phyloP scores from a whole-genome alignment of 92 coral and sea anemone genomes.

The Palythoa caribaeorum region DNA sequence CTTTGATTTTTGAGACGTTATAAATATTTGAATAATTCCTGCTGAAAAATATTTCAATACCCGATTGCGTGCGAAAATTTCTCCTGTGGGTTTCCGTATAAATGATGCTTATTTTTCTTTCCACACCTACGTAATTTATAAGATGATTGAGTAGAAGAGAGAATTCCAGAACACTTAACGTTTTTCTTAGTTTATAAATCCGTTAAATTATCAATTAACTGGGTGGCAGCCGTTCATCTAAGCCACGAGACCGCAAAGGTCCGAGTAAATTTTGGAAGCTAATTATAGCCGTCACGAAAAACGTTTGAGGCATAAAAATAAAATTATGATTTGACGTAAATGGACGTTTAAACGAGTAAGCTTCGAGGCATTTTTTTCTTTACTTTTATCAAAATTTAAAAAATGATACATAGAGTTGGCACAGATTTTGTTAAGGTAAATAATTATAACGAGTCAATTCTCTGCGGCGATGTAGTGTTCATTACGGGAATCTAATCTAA shows the following conservation, averaged over 20 bases:
- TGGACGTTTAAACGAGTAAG: not conserved
- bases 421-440: not conserved
- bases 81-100: not conserved
- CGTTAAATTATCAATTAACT: not conserved
- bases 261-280: not conserved
- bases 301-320: not conserved
- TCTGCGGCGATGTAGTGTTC: not conserved
- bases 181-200: not conserved
- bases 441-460: not conserved
- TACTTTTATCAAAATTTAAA: too few relatives aligned
- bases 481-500: not conserved
- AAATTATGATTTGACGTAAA: not conserved
- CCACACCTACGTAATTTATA: not conserved
- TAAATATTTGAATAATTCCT: not conserved
- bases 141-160: not conserved
- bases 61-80: not conserved
- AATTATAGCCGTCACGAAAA: not conserved
- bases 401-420: not conserved
- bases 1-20: not conserved
- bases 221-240: not conserved
- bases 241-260: not conserved
- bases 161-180: not conserved
- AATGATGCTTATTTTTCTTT: not conserved
- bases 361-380: not conserved
- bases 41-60: not conserved